Conservation (phyloP, 2,888 invertebrate genomes). For the Ophion ventricosus region DNA sequence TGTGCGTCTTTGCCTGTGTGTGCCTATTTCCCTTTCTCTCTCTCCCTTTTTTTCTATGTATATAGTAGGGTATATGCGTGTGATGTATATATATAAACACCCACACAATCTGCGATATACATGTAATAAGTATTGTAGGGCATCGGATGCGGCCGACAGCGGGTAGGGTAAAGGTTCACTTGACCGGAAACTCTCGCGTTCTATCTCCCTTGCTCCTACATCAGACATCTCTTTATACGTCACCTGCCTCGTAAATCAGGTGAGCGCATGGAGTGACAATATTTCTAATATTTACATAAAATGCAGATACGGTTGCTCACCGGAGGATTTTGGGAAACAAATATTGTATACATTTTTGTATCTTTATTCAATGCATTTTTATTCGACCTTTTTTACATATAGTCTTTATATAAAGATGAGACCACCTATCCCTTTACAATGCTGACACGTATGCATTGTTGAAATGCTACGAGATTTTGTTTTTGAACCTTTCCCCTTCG, state of each 20-base stretch:
- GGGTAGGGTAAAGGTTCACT: slow-evolving; percentile 47
- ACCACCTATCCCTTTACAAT: too few relatives aligned
- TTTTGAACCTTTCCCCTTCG: too few relatives aligned
- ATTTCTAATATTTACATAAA: slow-evolving; percentile 9
- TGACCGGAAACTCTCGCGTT: slow-evolving; percentile 50
- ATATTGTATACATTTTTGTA: too few relatives aligned
- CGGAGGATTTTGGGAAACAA: too few relatives aligned
- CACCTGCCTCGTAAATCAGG: slow-evolving; percentile 56
- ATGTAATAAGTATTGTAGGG: slow-evolving; percentile 7
- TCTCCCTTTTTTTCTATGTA: too few relatives aligned
- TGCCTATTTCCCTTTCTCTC: not conserved
- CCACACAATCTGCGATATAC: not conserved
- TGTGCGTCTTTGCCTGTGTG: not conserved
- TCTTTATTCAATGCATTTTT: too few relatives aligned
- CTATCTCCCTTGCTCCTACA: not conserved
- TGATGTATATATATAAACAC: too few relatives aligned
- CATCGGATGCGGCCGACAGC: slow-evolving; percentile 23
- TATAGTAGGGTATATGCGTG: too few relatives aligned
- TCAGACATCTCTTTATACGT: slow-evolving; percentile 24
- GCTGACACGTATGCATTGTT: too few relatives aligned
- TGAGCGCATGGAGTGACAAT: slow-evolving; percentile 22
- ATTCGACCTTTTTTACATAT: too few relatives aligned
- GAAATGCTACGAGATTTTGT: too few relatives aligned
- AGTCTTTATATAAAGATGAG: too few relatives aligned
- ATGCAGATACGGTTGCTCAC: not conserved